Evolutionary conservation across 2,888 invertebrate genomes (phyloP).

Genomic region (Andrena praecox): DNA sequence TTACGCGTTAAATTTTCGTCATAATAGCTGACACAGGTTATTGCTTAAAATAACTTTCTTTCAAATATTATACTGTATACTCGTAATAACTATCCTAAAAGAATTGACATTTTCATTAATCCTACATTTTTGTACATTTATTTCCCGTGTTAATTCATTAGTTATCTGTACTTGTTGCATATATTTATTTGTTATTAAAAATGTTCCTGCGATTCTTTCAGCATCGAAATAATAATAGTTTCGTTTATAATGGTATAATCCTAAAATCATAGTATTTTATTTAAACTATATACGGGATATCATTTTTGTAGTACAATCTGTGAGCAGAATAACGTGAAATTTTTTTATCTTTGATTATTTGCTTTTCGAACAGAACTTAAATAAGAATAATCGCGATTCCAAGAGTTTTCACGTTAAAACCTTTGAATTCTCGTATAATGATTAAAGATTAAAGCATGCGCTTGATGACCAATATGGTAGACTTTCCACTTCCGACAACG

Average conservation of each 20-base stretch:
- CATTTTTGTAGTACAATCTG: background rate
- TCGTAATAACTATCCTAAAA: background rate
- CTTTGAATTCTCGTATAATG: background rate
- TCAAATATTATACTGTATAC: background rate
- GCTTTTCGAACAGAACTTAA: background rate
- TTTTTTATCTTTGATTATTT: too few relatives aligned
- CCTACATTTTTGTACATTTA: background rate
- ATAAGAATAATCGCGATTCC: background rate
- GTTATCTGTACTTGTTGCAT: background rate
- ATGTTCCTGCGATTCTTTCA: background rate
- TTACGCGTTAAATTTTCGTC: background rate
- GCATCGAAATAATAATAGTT: background rate
- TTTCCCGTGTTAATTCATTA: background rate
- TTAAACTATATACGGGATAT: background rate
- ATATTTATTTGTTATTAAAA: slow-evolving; percentile 1
- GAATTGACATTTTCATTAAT: background rate
- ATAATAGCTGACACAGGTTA: background rate
- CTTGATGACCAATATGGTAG: slow-evolving; percentile 48
- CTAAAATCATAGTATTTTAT: background rate
- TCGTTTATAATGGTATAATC: background rate
- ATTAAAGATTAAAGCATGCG: slow-evolving; percentile 30
- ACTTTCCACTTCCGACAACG: slow-evolving; percentile 44
- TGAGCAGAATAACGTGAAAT: background rate
- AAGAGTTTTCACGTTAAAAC: background rate
- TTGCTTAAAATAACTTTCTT: slow-evolving; percentile 1